Conservation (phyloP, 2,888 invertebrate species). For the Boloria selene region DNA sequence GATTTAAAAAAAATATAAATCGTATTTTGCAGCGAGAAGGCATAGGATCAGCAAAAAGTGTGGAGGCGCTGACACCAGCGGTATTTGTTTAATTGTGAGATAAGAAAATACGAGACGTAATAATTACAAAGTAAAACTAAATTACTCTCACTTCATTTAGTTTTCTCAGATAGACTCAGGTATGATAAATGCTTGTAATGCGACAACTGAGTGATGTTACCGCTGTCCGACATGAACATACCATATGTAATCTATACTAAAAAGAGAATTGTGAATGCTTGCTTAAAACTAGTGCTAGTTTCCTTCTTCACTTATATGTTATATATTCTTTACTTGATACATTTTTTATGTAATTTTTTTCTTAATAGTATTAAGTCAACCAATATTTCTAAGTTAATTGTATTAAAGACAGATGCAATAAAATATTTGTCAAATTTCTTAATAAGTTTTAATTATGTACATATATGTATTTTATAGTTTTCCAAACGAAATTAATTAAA, state of each 20-base stretch:
- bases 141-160: conserved; percentile 21
- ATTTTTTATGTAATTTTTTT: background rate
- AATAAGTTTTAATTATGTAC: too few relatives aligned
- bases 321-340: conserved; percentile 2
- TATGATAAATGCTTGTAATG: conserved; percentile 43
- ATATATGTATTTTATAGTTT: too few relatives aligned
- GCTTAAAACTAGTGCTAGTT: conserved; percentile 6
- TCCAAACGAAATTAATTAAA: too few relatives aligned
- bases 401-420: too few relatives aligned
- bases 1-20: conserved; percentile 26
- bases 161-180: conserved; percentile 37
- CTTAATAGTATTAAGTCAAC: too few relatives aligned
- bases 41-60: conserved; percentile 29
- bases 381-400: too few relatives aligned
- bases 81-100: conserved; percentile 43
- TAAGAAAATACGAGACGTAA: conserved; percentile 40
- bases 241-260: conserved; percentile 32
- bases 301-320: background rate
- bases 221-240: conserved; percentile 30
- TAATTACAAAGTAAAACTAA: conserved; percentile 43
- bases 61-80: conserved; percentile 36
- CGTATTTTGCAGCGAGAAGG: conserved; percentile 19
- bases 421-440: too few relatives aligned
- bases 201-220: conserved; percentile 40
- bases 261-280: conserved; percentile 17